Percentiles rank a stretch among this genome's conserved stretches.
Evolutionary conservation across 2,797 vertebrate species (phyloP).

Genomic region (Sebastiscus tertius): DNA sequence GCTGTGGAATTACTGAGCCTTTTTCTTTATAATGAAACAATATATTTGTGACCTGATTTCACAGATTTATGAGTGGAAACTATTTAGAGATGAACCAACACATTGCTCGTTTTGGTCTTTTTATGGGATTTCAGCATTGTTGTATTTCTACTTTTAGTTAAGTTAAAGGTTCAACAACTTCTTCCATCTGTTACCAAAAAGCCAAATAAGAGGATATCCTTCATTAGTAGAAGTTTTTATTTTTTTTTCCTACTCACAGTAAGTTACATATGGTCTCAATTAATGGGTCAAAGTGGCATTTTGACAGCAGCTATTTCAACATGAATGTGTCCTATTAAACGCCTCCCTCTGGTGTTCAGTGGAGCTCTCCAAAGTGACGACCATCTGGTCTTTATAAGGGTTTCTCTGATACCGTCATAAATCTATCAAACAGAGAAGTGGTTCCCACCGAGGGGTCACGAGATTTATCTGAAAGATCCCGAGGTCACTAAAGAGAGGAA

Average conservation of each 20-base stretch:
- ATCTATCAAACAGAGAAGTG: neutral
- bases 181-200: neutral
- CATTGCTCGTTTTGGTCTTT: neutral
- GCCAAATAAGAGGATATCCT: neutral
- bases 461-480: neutral
- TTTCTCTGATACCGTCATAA: neutral
- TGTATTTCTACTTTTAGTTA: neutral
- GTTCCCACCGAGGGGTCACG: neutral
- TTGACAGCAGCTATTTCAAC: neutral
- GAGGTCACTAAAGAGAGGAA: neutral
- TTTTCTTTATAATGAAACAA: neutral
- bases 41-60: neutral
- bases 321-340: neutral
- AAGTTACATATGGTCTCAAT: neutral
- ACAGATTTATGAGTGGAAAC: neutral
- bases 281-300: neutral
- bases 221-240: neutral
- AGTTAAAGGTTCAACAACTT: neutral
- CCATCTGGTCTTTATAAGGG: neutral
- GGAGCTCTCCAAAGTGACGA: neutral
- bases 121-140: neutral
- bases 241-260: no score
- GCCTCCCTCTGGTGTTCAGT: conserved; percentile 3
- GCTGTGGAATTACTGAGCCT: neutral
- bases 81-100: neutral